Conservation (phyloP, 2,888 invertebrate species). For the Diaphora mendica region DNA sequence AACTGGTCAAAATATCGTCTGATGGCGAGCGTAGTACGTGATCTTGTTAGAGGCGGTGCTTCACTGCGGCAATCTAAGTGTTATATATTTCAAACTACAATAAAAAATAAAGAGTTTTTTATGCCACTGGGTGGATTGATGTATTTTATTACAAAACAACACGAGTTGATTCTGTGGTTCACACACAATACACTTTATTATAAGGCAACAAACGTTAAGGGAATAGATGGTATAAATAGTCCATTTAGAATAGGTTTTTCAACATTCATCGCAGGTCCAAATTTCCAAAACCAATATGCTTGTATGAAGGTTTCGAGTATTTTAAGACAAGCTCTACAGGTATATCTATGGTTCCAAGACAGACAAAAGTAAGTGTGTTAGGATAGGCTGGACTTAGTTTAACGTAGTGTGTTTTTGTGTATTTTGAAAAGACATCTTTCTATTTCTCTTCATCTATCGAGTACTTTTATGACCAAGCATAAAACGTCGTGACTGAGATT, state of each 20-base stretch:
- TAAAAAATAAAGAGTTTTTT: constrained; percentile 10
- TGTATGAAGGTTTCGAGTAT: neutral
- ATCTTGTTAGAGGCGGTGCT: constrained; percentile 60
- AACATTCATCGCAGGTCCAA: neutral
- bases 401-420: neutral
- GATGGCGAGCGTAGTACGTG: constrained; percentile 55
- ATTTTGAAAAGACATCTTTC: neutral
- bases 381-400: neutral
- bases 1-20: constrained; percentile 60
- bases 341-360: neutral
- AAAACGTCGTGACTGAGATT: neutral
- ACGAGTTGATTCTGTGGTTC: neutral
- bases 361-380: neutral
- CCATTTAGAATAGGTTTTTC: neutral
- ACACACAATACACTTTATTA: neutral
- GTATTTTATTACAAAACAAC: neutral
- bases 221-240: neutral
- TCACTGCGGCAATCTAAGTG: constrained; percentile 37
- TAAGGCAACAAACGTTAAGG: neutral
- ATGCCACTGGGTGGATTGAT: neutral
- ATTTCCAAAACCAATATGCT: constrained; percentile 22
- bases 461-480: neutral
- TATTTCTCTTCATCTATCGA: neutral
- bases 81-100: constrained; percentile 1
- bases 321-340: neutral